These are phyloP conservation scores for Drosophila insularis DNA, from an alignment of 1,140 invertebrate species.

Conservation along the genomic window DNA sequence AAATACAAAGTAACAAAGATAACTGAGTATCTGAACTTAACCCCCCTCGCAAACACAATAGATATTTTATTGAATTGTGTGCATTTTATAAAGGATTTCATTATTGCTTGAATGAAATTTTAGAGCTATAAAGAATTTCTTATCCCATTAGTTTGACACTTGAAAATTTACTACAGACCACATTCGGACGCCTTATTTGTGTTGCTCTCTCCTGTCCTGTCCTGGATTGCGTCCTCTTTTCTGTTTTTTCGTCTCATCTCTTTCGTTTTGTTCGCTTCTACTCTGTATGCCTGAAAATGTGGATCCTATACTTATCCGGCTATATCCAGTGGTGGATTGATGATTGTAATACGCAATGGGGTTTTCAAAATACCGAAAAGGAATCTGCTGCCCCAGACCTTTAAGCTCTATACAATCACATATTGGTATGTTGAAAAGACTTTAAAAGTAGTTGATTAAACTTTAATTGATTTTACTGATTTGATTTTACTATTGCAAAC, in stretches of 20 bases:
- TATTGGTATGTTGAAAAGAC: too few species aligned
- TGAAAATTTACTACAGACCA: conserved; percentile 68
- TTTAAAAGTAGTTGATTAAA: too few species aligned
- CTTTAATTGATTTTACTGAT: too few species aligned
- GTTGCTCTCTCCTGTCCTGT: not conserved
- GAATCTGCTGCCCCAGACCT: too few species aligned
- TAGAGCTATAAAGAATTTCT: conserved; percentile 77
- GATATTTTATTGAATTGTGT: conserved; percentile 76
- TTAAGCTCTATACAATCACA: too few species aligned
- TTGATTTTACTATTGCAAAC: too few species aligned
- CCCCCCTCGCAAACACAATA: conserved; percentile 47
- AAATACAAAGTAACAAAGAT: conserved; percentile 13
- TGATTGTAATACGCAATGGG: not conserved
- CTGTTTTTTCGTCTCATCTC: not conserved
- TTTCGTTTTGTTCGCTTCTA: not conserved
- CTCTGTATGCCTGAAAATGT: not conserved
- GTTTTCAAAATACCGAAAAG: too few species aligned
- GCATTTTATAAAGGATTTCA: conserved; percentile 55
- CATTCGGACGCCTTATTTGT: conserved; percentile 21
- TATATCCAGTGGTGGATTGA: not conserved
- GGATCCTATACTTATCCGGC: not conserved
- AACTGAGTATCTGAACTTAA: conserved; percentile 13
- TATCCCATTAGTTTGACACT: conserved; percentile 80
- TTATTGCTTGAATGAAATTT: conserved; percentile 74
- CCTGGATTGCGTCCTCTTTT: not conserved